Evolutionary conservation across 1,140 invertebrate species (phyloP).

Genomic region (Rhagoletis zephyria): DNA sequence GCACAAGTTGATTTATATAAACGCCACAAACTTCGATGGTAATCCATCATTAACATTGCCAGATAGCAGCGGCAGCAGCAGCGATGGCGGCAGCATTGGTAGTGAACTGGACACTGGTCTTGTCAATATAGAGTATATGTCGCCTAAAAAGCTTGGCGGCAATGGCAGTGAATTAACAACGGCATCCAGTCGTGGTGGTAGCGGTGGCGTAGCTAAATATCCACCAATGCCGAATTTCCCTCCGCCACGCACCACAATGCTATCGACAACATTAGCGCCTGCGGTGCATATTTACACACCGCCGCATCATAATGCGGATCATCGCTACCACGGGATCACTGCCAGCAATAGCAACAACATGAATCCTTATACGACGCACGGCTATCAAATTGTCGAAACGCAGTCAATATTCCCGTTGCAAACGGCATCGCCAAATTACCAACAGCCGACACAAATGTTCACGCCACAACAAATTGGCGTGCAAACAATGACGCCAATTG

Average conservation of each 20-base stretch:
- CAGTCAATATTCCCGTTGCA: constrained; percentile 38
- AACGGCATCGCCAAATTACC: constrained; percentile 17
- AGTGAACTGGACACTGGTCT: constrained; percentile 57
- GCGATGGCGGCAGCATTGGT: constrained; percentile 27
- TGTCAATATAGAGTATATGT: constrained; percentile 48
- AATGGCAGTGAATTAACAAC: constrained; percentile 59
- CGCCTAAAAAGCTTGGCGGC: constrained; percentile 50
- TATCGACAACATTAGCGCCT: constrained; percentile 59
- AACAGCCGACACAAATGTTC: constrained; percentile 32
- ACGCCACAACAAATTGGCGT: constrained; percentile 50
- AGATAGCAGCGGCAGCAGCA: constrained; percentile 25
- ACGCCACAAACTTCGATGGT: constrained; percentile 57
- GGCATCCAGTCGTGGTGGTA: constrained; percentile 48
- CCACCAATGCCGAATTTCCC: constrained; percentile 64
- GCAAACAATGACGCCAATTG: constrained; percentile 24
- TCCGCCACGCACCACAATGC: constrained; percentile 63
- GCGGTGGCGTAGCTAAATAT: constrained; percentile 57
- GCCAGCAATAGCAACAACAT: constrained; percentile 59
- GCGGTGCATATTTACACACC: constrained; percentile 58
- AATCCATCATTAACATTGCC: constrained; percentile 47
- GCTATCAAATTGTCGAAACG: constrained; percentile 23
- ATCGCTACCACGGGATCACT: constrained; percentile 52
- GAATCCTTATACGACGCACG: background rate
- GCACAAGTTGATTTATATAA: constrained; percentile 57
- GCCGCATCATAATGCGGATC: constrained; percentile 57